Evolutionary conservation across 2,797 vertebrate genomes (phyloP).

Genomic region (Gallinago stenura): DNA sequence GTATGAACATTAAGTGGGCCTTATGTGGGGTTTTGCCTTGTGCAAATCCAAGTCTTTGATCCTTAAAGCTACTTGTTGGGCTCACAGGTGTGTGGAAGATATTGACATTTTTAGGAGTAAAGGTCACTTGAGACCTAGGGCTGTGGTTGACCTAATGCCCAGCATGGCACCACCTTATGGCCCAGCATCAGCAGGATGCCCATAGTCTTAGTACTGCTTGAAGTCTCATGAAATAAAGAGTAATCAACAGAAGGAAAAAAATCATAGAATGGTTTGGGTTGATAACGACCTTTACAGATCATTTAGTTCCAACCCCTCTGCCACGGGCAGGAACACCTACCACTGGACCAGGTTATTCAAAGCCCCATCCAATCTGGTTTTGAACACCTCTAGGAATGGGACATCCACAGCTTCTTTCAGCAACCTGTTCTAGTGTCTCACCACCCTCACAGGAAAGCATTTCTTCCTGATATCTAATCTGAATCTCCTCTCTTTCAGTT

Average conservation of each 20-base stretch:
- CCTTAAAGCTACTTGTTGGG: not conserved
- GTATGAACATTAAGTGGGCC: not conserved
- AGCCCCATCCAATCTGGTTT: not conserved
- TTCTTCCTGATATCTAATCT: not conserved
- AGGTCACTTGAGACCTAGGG: not conserved
- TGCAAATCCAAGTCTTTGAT: not conserved
- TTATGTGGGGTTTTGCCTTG: not conserved
- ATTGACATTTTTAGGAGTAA: not conserved
- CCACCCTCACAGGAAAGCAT: not conserved
- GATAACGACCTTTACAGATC: not conserved
- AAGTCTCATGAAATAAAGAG: not conserved
- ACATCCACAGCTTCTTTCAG: not conserved
- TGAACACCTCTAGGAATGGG: not conserved
- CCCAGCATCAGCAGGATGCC: fast-evolving
- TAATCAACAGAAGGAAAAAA: not conserved
- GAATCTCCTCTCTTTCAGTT: not conserved
- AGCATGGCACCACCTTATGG: not conserved
- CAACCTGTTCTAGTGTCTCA: not conserved
- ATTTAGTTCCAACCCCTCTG: not conserved
- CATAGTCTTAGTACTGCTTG: not conserved
- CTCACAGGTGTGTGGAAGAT: not conserved
- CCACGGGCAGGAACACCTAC: not conserved
- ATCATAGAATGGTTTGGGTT: not conserved
- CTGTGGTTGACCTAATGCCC: not conserved
- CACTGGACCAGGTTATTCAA: not conserved